These are phyloP conservation scores for Triplophysa bombifrons DNA, from an alignment of 2,797 vertebrate genomes.

Conservation along the genomic window DNA sequence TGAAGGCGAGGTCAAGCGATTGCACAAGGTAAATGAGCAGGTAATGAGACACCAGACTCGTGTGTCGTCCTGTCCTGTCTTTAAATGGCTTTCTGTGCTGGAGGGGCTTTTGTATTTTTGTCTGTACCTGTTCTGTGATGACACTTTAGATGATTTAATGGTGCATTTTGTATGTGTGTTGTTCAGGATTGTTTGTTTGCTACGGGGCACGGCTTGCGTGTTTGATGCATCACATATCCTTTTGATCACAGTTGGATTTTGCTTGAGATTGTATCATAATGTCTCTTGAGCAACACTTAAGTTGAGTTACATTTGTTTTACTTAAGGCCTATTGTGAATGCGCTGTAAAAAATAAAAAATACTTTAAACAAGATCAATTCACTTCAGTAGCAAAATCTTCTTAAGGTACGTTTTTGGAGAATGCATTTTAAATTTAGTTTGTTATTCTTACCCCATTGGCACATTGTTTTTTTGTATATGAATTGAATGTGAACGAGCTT, in stretches of 20 bases:
- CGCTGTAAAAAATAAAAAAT: background rate
- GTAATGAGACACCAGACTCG: conserved; percentile 15
- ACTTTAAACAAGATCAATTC: background rate
- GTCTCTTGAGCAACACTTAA: background rate
- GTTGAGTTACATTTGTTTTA: background rate
- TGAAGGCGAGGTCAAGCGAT: conserved; percentile 39
- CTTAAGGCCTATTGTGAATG: background rate
- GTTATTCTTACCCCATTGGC: background rate
- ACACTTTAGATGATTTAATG: conserved; percentile 1
- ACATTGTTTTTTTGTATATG: background rate
- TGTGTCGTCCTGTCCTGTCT: conserved; percentile 4
- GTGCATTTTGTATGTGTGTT: background rate
- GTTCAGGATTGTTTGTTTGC: conserved; percentile 17
- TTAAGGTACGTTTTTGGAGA: background rate
- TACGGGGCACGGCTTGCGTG: background rate
- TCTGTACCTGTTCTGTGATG: conserved; percentile 8
- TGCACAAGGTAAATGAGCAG: background rate
- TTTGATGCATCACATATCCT: background rate
- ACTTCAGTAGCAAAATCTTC: background rate
- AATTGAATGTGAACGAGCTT: too few relatives aligned
- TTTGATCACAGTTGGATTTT: conserved; percentile 27
- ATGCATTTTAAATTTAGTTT: too few relatives aligned
- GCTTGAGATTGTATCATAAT: conserved; percentile 13
- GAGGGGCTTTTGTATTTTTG: conserved; percentile 20
- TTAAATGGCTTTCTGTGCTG: conserved; percentile 32